A percentile compares a stretch with the other conserved stretches of the same genome.
phyloP scores from a whole-genome alignment of 2,888 invertebrate genomes.

The Brachyptera risi region DNA sequence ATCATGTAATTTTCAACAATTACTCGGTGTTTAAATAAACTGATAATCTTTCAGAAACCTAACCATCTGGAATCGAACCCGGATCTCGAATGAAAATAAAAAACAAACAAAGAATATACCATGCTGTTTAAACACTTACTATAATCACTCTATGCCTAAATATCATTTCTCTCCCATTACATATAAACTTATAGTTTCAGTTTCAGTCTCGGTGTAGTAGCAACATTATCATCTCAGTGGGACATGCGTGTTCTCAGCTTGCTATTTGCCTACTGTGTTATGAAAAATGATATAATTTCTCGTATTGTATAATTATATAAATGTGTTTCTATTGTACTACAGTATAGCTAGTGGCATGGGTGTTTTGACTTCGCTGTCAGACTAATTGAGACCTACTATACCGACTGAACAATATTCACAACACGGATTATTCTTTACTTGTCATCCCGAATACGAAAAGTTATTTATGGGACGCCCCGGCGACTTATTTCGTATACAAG shows the following conservation, averaged over 20 bases:
- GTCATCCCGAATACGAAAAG: background rate
- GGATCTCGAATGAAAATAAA: background rate
- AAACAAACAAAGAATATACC: background rate
- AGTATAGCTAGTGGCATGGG: slow-evolving; percentile 13
- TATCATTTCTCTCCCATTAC: background rate
- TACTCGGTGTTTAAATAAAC: background rate
- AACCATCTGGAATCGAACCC: background rate
- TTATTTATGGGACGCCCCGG: slow-evolving; percentile 20
- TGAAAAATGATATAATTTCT: slow-evolving; percentile 8
- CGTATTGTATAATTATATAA: slow-evolving; percentile 13
- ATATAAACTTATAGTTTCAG: too few relatives aligned
- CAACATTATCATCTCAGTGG: background rate
- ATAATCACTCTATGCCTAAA: background rate
- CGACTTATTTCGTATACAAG: too few relatives aligned
- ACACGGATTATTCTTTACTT: slow-evolving; percentile 4
- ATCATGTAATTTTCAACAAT: background rate
- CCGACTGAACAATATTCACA: background rate
- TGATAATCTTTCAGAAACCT: too few relatives aligned
- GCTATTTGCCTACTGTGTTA: slow-evolving; percentile 18
- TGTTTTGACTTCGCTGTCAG: slow-evolving; percentile 11
- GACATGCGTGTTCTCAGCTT: slow-evolving; percentile 5
- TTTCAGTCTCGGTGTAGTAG: background rate
- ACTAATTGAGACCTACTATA: slow-evolving; percentile 17
- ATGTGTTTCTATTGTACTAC: background rate
- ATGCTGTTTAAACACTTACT: background rate